These are phyloP conservation scores for Phrynocephalus vlangalii DNA, from an alignment of 2,797 vertebrate species.

Conservation along the genomic window DNA sequence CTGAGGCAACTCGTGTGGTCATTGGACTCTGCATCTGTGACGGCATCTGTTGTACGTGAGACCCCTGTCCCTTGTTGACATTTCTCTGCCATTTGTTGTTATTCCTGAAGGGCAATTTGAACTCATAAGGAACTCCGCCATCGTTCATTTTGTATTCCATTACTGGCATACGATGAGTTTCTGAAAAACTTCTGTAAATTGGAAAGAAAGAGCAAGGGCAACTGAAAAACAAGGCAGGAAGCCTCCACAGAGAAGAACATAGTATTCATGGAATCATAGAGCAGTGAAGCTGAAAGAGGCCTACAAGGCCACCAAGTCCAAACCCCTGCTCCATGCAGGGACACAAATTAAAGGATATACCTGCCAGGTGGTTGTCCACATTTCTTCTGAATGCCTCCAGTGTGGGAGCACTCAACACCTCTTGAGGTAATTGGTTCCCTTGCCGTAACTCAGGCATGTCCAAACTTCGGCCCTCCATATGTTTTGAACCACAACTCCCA, in stretches of 20 bases:
- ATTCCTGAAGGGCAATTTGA: slow-evolving; percentile 95
- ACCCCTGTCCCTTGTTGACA: slow-evolving; percentile 80
- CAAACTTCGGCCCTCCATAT: too few species aligned
- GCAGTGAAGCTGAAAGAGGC: too few species aligned
- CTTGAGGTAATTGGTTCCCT: too few species aligned
- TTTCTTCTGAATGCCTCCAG: too few species aligned
- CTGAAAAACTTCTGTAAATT: slow-evolving; percentile 89
- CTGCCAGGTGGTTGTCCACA: too few species aligned
- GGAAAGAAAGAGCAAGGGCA: slow-evolving; percentile 23
- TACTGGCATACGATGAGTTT: slow-evolving; percentile 95
- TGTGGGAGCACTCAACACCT: too few species aligned
- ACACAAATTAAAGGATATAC: too few species aligned
- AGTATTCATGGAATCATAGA: too few species aligned
- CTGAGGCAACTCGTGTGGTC: slow-evolving; percentile 84
- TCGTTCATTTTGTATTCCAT: slow-evolving; percentile 98
- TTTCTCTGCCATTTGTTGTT: slow-evolving; percentile 95
- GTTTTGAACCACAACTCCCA: too few species aligned
- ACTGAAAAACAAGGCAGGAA: not conserved
- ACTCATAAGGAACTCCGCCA: slow-evolving; percentile 92
- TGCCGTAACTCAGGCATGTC: too few species aligned
- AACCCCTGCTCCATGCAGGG: too few species aligned
- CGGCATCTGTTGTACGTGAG: slow-evolving; percentile 81
- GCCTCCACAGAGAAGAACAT: not conserved
- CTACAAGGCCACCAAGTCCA: too few species aligned
- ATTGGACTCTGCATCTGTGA: slow-evolving; percentile 83